Evolutionary conservation across 1,140 invertebrate genomes (phyloP).

Genomic region (Pachyrhynchus sulphureomaculatus): DNA sequence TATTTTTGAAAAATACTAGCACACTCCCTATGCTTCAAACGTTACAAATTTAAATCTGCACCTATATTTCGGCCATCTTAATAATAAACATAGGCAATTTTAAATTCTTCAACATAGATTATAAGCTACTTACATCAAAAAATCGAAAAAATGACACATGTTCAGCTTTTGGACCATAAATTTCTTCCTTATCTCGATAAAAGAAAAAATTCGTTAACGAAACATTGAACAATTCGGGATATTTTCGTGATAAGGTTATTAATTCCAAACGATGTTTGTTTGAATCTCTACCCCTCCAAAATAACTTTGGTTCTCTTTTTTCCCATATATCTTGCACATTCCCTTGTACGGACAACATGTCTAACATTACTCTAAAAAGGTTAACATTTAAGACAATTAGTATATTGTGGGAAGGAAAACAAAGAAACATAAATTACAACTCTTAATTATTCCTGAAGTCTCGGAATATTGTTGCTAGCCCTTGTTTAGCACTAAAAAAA

Average conservation of each 20-base stretch:
- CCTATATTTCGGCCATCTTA: too few relatives aligned
- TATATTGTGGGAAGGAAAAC: too few relatives aligned
- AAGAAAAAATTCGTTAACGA: slow-evolving; percentile 97
- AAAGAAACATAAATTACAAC: too few relatives aligned
- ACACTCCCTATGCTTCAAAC: too few relatives aligned
- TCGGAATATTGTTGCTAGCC: too few relatives aligned
- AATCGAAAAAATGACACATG: slow-evolving; percentile 93
- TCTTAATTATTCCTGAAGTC: too few relatives aligned
- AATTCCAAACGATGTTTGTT: slow-evolving; percentile 79
- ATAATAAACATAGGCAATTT: too few relatives aligned
- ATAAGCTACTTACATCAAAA: slow-evolving; percentile 85
- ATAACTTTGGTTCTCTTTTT: slow-evolving; percentile 72
- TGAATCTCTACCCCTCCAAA: slow-evolving; percentile 93
- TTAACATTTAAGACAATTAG: slow-evolving; percentile 9
- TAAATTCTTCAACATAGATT: too few relatives aligned
- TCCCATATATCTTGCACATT: slow-evolving; percentile 73
- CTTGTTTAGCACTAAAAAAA: too few relatives aligned
- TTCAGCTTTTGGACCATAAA: slow-evolving; percentile 81
- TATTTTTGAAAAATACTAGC: too few relatives aligned
- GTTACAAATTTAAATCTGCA: too few relatives aligned
- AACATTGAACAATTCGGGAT: slow-evolving; percentile 86
- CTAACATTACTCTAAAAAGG: slow-evolving; percentile 76
- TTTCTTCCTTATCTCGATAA: slow-evolving; percentile 79
- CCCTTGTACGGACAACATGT: slow-evolving; percentile 87
- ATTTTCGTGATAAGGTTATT: slow-evolving; percentile 72